Evolutionary conservation across 2,113 vertebrate species (phyloP).

Genomic region (Gymnobelideus leadbeateri): DNA sequence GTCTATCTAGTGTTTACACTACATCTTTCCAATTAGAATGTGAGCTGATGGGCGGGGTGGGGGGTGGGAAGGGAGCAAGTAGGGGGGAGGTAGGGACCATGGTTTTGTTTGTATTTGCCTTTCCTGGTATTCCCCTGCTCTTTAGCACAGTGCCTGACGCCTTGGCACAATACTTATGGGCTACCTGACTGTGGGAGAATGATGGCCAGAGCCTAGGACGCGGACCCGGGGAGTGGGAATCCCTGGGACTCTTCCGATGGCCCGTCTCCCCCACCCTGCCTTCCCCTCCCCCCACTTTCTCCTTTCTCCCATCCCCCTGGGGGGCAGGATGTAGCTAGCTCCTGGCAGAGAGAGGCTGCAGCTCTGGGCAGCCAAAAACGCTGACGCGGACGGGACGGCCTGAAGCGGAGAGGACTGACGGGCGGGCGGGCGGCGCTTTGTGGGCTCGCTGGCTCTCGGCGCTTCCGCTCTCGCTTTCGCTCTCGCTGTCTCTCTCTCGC

Average conservation of each 20-base stretch:
- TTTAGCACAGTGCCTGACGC: neutral
- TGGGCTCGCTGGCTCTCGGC: neutral
- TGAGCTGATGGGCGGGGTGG: neutral
- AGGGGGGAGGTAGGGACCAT: neutral
- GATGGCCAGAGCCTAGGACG: neutral
- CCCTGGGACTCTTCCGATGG: neutral
- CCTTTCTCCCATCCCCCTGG: neutral
- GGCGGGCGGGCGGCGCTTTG: neutral
- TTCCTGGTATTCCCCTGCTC: neutral
- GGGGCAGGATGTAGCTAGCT: neutral
- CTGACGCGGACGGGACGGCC: neutral
- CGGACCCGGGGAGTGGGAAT: neutral
- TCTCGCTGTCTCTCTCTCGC: neutral
- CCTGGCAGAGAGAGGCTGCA: neutral
- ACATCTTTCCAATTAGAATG: neutral
- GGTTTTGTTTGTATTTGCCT: neutral
- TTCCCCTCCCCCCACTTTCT: neutral
- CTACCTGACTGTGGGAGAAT: neutral
- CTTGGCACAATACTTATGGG: neutral
- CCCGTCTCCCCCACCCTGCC: too few relatives aligned
- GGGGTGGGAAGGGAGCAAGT: too few relatives aligned
- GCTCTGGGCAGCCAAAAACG: neutral
- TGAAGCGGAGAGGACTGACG: neutral
- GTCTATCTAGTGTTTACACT: neutral
- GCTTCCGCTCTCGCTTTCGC: neutral